Base-by-base conservation (phyloP, 2,113 vertebrate species). In the Corythaixoides concolor region DNA sequence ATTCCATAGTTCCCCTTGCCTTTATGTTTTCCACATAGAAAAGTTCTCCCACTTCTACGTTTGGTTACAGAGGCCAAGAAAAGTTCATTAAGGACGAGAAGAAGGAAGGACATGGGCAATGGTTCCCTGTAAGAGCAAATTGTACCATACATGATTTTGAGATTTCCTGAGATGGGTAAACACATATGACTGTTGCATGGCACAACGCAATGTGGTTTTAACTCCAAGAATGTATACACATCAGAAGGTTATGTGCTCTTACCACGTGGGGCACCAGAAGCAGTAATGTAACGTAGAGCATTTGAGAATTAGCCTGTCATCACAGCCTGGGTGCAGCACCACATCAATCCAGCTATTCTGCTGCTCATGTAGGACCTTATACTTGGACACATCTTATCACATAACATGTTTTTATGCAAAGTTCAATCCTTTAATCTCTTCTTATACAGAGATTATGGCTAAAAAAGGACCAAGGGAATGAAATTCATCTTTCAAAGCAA, bases 161-260 rank as follows among this genome's bases (percentile, higher is more conserved):
- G 37, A 55, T 49, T 79, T 90, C 41, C 32, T 0, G 0, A 72
- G 39, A 47, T 7, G 24, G 23, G 23, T 33, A 47, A 85, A 76
- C 6, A 10, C 33, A 47, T 6, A 15, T 0, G 22, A 24, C 4
- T 43, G 13, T 9, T 50, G 39, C 22, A 14, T 3, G 18, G 63
- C 88, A 87, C 24, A 30, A 35, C 8, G 35, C 24, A 63, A 23
- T 0, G 3, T 19, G 47, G 28, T 59, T 55, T 80, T 49, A 80
- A n/a, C 11, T 39, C 73, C 67, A 59, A 39, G 27, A 80, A 83
- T 9, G n/a, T 33, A 70, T 37, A 10, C 3, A 43, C 9, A 22
- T 22, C 33, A 43, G 22, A 67, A 52, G 15, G 41, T n/a, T 32
- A 66, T 3, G 3, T 0, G 1, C 15, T 33, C 6, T 30, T 37